Evolutionary conservation across 2,113 vertebrate species (phyloP), one percentile per base, ranked within the genome.

Genomic region (Copsychus sechellarum): DNA sequence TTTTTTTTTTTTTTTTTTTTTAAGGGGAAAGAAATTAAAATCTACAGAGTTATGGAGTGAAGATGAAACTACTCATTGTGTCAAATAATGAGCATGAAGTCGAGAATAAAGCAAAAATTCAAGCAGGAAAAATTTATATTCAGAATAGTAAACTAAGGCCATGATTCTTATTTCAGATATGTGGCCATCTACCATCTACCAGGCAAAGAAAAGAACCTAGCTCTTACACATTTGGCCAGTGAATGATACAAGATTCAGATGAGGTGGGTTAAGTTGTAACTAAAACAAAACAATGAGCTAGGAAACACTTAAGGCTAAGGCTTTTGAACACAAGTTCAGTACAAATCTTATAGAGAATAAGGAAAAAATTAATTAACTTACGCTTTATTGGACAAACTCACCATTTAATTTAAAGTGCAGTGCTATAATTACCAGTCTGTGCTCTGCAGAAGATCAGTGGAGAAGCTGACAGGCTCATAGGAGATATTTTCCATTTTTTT

Each of bases 331-430:
- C 34, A 13, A 80, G 11, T 76, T 90, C 29, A 50, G 23, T 45
- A 58, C 45, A 62, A 61, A 93, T 58, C 38, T 90, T 47, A 82
- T 0, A 54, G 10, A 56, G 20, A 92, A 90, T 51, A 73, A 81
- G 43, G 43, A 64, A 24, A 94, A 80, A 94, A 93, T 22, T 77
- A 92, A 91, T 95, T 94, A 77, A 74, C 51, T 70, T 88, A 51
- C 0, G 0, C 28, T 92, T 93, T 92, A 42, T 65, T 92, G 92
- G 71, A 58, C 60, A 83, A 94, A 86, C 31, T 86, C 29, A 36
- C 21, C 24, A 43, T 70, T 94, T 86, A 73, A 80, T 78, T 86
- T 77, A 48, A 48, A 43, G n/a, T 61, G 40, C 26, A 71, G 24
- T 36, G 38, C 16, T 74, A 4, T 86, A 83, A 93, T 90, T 88